Evolutionary conservation across 2,113 vertebrate genomes (phyloP).

Genomic region (Macrotis lagotis): DNA sequence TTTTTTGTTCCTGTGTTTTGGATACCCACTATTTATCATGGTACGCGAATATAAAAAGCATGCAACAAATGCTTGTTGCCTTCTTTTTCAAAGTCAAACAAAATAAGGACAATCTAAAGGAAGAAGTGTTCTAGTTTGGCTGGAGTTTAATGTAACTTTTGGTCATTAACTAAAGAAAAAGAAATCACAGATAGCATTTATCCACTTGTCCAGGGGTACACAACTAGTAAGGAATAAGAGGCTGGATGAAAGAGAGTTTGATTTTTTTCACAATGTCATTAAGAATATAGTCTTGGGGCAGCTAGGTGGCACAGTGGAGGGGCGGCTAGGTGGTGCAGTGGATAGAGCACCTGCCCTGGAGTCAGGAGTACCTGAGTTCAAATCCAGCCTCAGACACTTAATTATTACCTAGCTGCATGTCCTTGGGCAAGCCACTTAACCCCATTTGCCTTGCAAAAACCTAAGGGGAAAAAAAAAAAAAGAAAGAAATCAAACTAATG

Average conservation of each 20-base stretch:
- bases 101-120: not conserved
- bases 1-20: not conserved
- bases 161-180: not conserved
- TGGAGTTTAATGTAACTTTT: not conserved
- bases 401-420: no score
- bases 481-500: not conserved
- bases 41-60: not conserved
- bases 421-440: no score
- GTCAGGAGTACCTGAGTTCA: no score
- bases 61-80: not conserved
- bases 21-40: not conserved
- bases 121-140: not conserved
- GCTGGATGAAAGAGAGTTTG: not conserved
- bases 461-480: no score
- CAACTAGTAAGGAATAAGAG: not conserved
- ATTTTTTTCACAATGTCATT: not conserved
- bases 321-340: no score
- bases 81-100: not conserved
- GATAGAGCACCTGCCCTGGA: no score
- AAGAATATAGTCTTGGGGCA: not conserved
- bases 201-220: not conserved
- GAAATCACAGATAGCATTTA: not conserved
- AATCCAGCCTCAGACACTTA: no score
- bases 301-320: no score
- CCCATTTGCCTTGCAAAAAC: no score